Conservation (phyloP, 1,140 invertebrate genomes). For the Caenorhabditis brenneri region DNA sequence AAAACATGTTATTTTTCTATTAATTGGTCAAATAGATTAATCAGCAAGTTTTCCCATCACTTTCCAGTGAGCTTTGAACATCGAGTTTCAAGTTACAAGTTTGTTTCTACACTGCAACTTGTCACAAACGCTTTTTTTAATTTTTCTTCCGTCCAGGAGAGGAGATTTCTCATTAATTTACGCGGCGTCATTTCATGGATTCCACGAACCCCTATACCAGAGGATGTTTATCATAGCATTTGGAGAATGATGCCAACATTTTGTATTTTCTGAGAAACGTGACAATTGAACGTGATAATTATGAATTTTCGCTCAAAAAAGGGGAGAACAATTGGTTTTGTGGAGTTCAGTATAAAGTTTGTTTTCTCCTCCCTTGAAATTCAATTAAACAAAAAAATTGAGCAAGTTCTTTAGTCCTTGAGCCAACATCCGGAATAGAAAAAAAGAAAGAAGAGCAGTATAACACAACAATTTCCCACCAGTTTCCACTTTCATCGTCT, state of each 20-base stretch:
- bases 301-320: not conserved
- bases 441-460: conserved; percentile 14
- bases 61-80: not conserved
- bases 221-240: not conserved
- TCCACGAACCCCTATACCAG: not conserved
- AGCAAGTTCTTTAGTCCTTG: not conserved
- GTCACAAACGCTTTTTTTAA: not conserved
- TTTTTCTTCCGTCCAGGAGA: not conserved
- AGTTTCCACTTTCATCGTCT: conserved; percentile 29
- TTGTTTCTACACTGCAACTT: not conserved
- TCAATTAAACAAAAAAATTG: not conserved
- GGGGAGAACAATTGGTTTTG: not conserved
- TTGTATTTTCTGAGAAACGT: not conserved
- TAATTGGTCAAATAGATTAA: conserved; percentile 17
- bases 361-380: not conserved
- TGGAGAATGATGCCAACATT: not conserved
- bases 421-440: not conserved
- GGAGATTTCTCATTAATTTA: conserved; percentile 4
- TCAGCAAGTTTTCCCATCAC: not conserved
- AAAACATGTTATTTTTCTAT: not conserved
- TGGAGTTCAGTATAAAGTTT: not conserved
- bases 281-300: conserved; percentile 7
- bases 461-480: conserved; percentile 34
- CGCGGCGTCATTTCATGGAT: not conserved
- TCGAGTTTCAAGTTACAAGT: conserved; percentile 38